phyloP scores from a whole-genome alignment of 2,113 vertebrate genomes.

The Ramphastos sulfuratus region DNA sequence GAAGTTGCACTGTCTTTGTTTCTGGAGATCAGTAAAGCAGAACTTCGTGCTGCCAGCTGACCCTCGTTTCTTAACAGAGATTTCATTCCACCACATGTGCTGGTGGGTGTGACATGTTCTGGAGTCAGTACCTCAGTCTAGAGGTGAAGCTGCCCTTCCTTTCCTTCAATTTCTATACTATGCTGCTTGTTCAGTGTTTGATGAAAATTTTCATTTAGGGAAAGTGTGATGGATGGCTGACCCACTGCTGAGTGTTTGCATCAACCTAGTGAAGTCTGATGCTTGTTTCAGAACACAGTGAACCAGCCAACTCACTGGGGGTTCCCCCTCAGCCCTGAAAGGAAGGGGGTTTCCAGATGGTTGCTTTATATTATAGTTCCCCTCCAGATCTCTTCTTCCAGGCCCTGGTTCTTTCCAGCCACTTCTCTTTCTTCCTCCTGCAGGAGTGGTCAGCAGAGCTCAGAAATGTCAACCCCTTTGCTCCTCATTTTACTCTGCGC shows the following conservation, averaged over 20 bases:
- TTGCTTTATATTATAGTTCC: background rate
- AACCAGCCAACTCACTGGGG: background rate
- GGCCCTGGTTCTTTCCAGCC: background rate
- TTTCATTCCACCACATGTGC: background rate
- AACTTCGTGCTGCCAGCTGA: background rate
- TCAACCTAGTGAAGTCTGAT: background rate
- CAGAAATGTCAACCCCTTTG: background rate
- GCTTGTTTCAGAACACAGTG: background rate
- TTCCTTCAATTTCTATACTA: background rate
- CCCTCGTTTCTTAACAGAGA: background rate
- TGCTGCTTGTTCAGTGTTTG: background rate
- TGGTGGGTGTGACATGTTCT: background rate
- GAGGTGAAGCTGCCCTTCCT: background rate
- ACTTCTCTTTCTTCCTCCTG: background rate
- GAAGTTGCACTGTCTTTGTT: background rate
- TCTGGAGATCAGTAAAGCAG: background rate
- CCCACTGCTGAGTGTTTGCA: background rate
- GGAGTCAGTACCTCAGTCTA: background rate
- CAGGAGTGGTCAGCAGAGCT: background rate
- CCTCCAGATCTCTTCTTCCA: background rate
- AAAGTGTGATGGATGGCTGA: background rate
- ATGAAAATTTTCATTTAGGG: background rate
- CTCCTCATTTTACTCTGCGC: background rate
- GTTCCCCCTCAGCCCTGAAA: background rate
- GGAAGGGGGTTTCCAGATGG: conserved; percentile 8